Percentiles rank a stretch among this genome's conserved stretches.
Evolutionary conservation across 2,888 invertebrate species (phyloP).

Genomic region (Nasonia oneida): DNA sequence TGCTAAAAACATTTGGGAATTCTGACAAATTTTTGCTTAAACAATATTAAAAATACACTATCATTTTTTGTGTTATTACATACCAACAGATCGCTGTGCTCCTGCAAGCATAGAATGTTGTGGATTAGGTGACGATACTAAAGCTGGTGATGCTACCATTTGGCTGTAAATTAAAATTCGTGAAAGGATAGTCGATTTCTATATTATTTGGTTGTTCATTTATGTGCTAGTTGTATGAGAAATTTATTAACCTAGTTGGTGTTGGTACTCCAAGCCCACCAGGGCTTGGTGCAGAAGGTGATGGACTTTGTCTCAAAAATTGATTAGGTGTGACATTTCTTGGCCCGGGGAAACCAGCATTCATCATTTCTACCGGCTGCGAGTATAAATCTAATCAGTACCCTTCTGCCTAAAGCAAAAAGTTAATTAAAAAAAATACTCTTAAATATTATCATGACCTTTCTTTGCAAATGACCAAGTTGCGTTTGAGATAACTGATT

Average conservation of each 20-base stretch:
- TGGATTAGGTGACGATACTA: conserved; percentile 85
- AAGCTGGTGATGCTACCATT: conserved; percentile 86
- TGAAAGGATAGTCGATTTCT: background rate
- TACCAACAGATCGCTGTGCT: conserved; percentile 82
- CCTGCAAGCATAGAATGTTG: conserved; percentile 83
- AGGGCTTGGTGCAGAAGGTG: conserved; percentile 87
- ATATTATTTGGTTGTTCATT: conserved; percentile 18
- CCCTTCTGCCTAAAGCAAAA: background rate
- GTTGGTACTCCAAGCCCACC: conserved; percentile 83
- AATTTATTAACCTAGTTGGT: conserved; percentile 47
- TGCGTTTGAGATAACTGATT: conserved; percentile 77
- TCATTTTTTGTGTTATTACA: conserved; percentile 65
- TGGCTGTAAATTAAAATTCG: conserved; percentile 78
- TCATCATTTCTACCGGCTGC: conserved; percentile 80
- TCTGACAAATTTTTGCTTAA: background rate
- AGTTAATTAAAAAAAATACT: background rate
- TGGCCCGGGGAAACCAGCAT: conserved; percentile 79
- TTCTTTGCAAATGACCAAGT: conserved; percentile 79
- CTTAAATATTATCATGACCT: conserved; percentile 66
- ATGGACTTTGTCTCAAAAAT: conserved; percentile 90
- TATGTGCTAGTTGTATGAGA: conserved; percentile 5
- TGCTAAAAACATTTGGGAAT: conserved; percentile 69
- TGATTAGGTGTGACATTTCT: conserved; percentile 87
- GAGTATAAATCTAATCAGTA: conserved; percentile 48
- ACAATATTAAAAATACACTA: conserved; percentile 16